These are phyloP conservation scores for Amniataba percoides DNA, from an alignment of 2,797 vertebrate genomes.

Conservation along the genomic window DNA sequence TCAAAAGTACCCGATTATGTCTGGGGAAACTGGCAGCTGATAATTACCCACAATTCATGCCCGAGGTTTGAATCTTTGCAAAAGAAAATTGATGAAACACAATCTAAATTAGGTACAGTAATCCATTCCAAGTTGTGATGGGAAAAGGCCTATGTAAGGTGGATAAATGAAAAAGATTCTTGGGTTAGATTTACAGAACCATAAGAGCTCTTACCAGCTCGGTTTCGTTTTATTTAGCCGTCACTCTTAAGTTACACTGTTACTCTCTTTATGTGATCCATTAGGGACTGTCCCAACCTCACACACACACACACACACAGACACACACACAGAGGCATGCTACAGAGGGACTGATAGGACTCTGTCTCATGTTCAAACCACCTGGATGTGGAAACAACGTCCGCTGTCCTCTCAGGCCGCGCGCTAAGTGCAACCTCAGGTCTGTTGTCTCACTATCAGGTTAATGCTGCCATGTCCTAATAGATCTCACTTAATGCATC, in stretches of 20 bases:
- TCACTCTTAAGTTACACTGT: constrained; percentile 85
- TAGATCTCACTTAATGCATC: constrained; percentile 83
- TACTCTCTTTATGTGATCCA: constrained; percentile 70
- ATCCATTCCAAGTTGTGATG: constrained; percentile 79
- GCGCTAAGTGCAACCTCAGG: constrained; percentile 62
- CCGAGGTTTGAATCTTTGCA: constrained; percentile 73
- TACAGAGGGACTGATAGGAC: constrained; percentile 46
- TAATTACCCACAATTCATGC: constrained; percentile 82
- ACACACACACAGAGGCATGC: constrained; percentile 24
- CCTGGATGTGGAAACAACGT: constrained; percentile 58
- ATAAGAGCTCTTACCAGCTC: constrained; percentile 79
- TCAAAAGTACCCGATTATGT: constrained; percentile 84
- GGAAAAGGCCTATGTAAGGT: constrained; percentile 77
- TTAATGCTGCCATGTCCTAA: constrained; percentile 71
- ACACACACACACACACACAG: constrained; percentile 22
- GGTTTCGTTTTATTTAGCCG: constrained; percentile 78
- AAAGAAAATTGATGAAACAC: constrained; percentile 80
- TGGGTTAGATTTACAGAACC: constrained; percentile 81
- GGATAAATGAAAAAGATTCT: constrained; percentile 78
- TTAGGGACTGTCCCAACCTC: constrained; percentile 66
- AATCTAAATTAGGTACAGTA: constrained; percentile 83
- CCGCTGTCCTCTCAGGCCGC: constrained; percentile 52
- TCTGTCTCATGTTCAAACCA: constrained; percentile 71
- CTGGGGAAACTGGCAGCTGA: constrained; percentile 81
- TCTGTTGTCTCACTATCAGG: constrained; percentile 74